phyloP scores from a whole-genome alignment of 2,113 vertebrate genomes.

The Campylomormyrus tamandua region DNA sequence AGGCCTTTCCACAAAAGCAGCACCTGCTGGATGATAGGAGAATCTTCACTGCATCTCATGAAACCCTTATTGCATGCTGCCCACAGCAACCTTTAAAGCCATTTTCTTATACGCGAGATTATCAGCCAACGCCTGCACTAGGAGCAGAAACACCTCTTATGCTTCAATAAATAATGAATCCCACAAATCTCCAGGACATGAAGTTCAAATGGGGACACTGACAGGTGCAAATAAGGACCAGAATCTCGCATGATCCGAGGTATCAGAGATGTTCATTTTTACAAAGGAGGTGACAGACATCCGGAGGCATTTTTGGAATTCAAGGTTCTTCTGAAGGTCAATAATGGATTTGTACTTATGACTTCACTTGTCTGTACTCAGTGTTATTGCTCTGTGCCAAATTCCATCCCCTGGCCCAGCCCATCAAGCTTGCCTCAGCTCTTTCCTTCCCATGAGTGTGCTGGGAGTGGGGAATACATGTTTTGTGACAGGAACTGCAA shows the following conservation, averaged over 20 bases:
- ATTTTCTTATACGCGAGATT: not conserved
- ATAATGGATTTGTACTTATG: not conserved
- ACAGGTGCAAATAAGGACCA: not conserved
- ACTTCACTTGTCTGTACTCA: not conserved
- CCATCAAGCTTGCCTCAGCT: not conserved
- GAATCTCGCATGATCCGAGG: not conserved
- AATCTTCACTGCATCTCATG: not conserved
- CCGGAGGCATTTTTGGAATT: not conserved
- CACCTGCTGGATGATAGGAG: not conserved
- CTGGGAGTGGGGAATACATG: not conserved
- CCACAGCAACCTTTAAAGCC: not conserved
- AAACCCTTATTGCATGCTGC: not conserved
- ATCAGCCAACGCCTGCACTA: not conserved
- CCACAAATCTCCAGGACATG: not conserved
- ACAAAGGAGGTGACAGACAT: not conserved
- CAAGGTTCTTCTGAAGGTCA: not conserved
- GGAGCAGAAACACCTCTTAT: not conserved
- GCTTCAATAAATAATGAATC: not conserved
- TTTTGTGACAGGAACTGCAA: not conserved
- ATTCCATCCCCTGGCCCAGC: not conserved
- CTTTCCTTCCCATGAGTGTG: not conserved
- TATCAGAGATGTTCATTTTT: not conserved
- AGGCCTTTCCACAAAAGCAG: not conserved
- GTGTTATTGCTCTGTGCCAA: not conserved
- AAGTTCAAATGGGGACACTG: not conserved